Evolutionary conservation across 2,888 invertebrate genomes (phyloP).

Genomic region (Altica lythri): DNA sequence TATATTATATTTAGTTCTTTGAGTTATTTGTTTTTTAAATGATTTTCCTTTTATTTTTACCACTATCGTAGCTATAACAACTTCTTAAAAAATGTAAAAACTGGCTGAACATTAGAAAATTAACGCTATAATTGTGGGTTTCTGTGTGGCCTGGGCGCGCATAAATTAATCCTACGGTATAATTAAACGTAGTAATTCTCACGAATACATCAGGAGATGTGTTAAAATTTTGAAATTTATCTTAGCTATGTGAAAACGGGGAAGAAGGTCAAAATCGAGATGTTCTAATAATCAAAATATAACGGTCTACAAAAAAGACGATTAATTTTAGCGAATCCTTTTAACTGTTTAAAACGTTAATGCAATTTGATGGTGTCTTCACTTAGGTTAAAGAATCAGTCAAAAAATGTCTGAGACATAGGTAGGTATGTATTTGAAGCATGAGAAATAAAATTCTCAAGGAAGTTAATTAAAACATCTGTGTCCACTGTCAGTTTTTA

Average conservation of each 20-base stretch:
- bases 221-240: slow-evolving; percentile 29
- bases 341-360: not conserved
- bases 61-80: too few species aligned
- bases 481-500: too few species aligned
- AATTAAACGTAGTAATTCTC: slow-evolving; percentile 33
- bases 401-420: too few species aligned
- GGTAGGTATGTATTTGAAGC: too few species aligned
- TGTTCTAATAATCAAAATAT: slow-evolving; percentile 19
- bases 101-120: slow-evolving; percentile 25
- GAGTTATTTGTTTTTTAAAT: too few species aligned
- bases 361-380: too few species aligned
- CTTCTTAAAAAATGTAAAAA: slow-evolving; percentile 19
- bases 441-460: too few species aligned
- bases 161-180: slow-evolving; percentile 27
- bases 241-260: slow-evolving; percentile 22
- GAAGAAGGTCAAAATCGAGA: slow-evolving; percentile 27
- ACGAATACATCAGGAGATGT: slow-evolving; percentile 27
- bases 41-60: too few species aligned
- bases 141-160: slow-evolving; percentile 25
- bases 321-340: slow-evolving; percentile 9
- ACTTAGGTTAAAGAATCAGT: too few species aligned
- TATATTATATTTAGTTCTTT: too few species aligned
- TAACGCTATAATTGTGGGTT: slow-evolving; percentile 22
- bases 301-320: slow-evolving; percentile 14
- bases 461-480: too few species aligned